phyloP scores from a whole-genome alignment of 1,140 invertebrate genomes.

The Caenorhabditis remanei region DNA sequence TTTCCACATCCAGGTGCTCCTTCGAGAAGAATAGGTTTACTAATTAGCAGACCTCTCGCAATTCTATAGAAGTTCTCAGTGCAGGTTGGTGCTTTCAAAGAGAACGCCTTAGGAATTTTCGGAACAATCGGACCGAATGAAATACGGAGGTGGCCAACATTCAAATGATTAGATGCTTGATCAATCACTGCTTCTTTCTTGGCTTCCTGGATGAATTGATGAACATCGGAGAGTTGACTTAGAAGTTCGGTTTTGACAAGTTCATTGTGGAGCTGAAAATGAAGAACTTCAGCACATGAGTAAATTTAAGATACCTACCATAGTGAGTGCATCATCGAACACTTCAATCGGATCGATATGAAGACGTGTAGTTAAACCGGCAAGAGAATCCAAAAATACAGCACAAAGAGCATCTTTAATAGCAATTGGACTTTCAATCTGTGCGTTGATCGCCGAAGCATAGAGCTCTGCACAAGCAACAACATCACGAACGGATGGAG shows the following conservation, averaged over 20 bases:
- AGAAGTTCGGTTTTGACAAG: slow-evolving; percentile 15
- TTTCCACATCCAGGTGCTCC: slow-evolving; percentile 98
- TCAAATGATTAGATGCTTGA: neutral
- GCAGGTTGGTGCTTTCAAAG: slow-evolving; percentile 88
- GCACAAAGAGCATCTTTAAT: slow-evolving; percentile 90
- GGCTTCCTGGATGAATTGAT: neutral
- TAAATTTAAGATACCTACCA: slow-evolving; percentile 14
- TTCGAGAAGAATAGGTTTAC: slow-evolving; percentile 92
- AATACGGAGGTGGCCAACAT: slow-evolving; percentile 61
- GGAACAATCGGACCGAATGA: slow-evolving; percentile 59
- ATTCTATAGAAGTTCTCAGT: slow-evolving; percentile 87
- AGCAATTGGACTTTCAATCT: slow-evolving; percentile 83
- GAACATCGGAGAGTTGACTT: neutral
- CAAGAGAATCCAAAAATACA: slow-evolving; percentile 64
- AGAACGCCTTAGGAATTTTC: slow-evolving; percentile 79
- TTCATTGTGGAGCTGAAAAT: slow-evolving; percentile 21
- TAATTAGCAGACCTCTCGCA: slow-evolving; percentile 86
- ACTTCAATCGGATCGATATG: slow-evolving; percentile 48
- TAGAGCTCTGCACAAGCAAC: slow-evolving; percentile 93
- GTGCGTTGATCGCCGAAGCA: slow-evolving; percentile 79
- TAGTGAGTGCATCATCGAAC: slow-evolving; percentile 58
- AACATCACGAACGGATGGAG: slow-evolving; percentile 91
- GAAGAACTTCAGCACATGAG: neutral
- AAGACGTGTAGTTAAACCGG: slow-evolving; percentile 68
- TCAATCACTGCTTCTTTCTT: neutral